Evolutionary conservation across 2,888 invertebrate genomes (phyloP), one percentile per base, ranked within the genome.

Genomic region (Electrophaes corylata): DNA sequence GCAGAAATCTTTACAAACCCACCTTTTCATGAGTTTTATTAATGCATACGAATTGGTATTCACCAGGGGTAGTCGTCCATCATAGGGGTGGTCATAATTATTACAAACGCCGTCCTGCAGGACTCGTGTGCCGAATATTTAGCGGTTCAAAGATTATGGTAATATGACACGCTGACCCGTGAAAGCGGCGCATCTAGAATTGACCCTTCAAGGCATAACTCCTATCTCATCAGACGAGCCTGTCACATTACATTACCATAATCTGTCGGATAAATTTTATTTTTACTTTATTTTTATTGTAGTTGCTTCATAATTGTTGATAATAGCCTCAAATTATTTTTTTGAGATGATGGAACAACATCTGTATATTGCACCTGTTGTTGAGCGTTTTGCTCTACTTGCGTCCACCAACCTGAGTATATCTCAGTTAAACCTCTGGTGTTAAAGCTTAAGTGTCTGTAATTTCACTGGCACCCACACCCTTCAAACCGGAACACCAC

Each of bases 41-140:
- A 50, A 39, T 26, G 19, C 12, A 12, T 20, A 26, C 29, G 29
- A 37, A 64, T 76, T 71, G 59, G 71, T 76, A 81, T 80, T 77
- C 79, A 72, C 60, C 37, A 53, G 62, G 62, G 70, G 51, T 50
- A 58, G 44, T 49, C 65, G 70, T 73, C 67, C 72, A 67, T 75
- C 75, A 75, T 71, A 72, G 68, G 66, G 73, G 65, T 68, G 67
- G 60, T 71, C 68, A 74, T 79, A 81, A 81, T 81, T 81, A 81
- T 77, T 75, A 75, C 70, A 71, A 71, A 72, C 72, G 71, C 69
- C 64, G 67, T 50, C 54, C 62, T 50, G 65, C 59, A 61, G 66
- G 61, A 60, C 68, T 67, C 77, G 74, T 78, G 77, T 66, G 59
- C 45, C 64, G 79, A 72, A 82, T 82, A 77, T 78, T 79, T 75